These are phyloP conservation scores for Intellagama lesueurii DNA, from an alignment of 2,797 vertebrate species.

Conservation along the genomic window DNA sequence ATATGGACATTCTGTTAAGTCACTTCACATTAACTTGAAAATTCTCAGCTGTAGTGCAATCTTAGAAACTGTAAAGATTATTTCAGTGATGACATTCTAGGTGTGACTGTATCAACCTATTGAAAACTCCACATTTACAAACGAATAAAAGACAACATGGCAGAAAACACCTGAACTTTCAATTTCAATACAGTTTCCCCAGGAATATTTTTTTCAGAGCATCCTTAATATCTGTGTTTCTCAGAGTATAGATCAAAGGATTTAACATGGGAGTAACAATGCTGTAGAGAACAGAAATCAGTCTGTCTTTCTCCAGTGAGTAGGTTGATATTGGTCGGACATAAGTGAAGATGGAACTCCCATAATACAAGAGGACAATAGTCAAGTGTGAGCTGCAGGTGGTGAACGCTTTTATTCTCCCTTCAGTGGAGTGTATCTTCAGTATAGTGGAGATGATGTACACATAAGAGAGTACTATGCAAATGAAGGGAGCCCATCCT, in stretches of 20 bases:
- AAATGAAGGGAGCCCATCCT: slow-evolving; percentile 65
- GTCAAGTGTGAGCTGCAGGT: slow-evolving; percentile 27
- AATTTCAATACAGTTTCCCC: neutral
- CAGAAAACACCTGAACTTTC: neutral
- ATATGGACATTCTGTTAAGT: too few relatives aligned
- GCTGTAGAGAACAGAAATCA: slow-evolving; percentile 67
- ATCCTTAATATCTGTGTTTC: slow-evolving; percentile 65
- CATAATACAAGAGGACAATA: slow-evolving; percentile 64
- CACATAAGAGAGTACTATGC: slow-evolving; percentile 64
- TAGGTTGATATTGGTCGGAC: slow-evolving; percentile 64
- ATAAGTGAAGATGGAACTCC: slow-evolving; percentile 66
- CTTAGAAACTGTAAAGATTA: too few relatives aligned
- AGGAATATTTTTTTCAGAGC: slow-evolving; percentile 43
- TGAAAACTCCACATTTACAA: neutral
- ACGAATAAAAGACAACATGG: neutral
- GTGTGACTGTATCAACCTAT: too few relatives aligned
- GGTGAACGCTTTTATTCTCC: slow-evolving; percentile 19
- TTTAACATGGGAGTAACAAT: slow-evolving; percentile 67
- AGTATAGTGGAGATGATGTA: slow-evolving; percentile 53
- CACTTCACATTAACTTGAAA: too few relatives aligned
- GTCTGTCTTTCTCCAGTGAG: slow-evolving; percentile 59
- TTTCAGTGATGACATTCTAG: too few relatives aligned
- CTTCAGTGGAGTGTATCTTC: slow-evolving; percentile 14
- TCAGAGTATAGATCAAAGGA: slow-evolving; percentile 68
- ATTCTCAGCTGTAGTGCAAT: too few relatives aligned